Evolutionary conservation across 2,888 invertebrate genomes (phyloP), one percentile per base, ranked within the genome.

Genomic region (Dolichomitus sp.): DNA sequence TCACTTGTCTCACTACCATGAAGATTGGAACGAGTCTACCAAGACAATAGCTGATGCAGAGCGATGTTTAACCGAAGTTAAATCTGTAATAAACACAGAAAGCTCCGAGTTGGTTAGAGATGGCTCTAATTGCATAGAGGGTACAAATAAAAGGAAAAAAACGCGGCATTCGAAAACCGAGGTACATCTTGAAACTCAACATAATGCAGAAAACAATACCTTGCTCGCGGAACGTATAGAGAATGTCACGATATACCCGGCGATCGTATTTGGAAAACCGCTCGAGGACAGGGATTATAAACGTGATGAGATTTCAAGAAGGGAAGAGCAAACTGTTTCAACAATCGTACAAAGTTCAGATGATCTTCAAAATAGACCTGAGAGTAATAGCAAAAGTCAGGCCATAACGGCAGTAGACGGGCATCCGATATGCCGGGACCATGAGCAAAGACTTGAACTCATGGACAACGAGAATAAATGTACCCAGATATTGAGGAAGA

Each of bases 1-100:
- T 27, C 81, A 81, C 14, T 1, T 77, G 37, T 70, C 3, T 42
- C 80, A 80, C 40, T 70, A 57, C 48, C 80, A 80, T 37, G 19
- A 70, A n/a, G 9, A 17, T 40, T 72, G 30, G 42, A 11, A 30
- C 12, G 40, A 14, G 6, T 9, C 19, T n/a, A 37, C 11, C 7
- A 37, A 37, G 37, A 0, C 11, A 17, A 11, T 37, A 17, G 37
- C 37, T 2, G 33, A 37, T 37, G 17, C n/a, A 17, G 37, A 5
- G 4, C 9, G 33, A 7, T n/a, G 4, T 30, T 2, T 2, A 17
- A 17, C 11, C 3, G 11, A 37, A n/a, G 11, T 37, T 4, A 2
- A 59, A 7, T 5, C 37, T 9, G 37, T 9, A 9, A 17, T 9
- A 61, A 9, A 17, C 40, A 19, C 11, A 40, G 19, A 61, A 19